A percentile compares a stretch with the other conserved stretches of the same genome.
Evolutionary conservation across 1,140 invertebrate genomes (phyloP).

Genomic region (Chrysoperla carnea): DNA sequence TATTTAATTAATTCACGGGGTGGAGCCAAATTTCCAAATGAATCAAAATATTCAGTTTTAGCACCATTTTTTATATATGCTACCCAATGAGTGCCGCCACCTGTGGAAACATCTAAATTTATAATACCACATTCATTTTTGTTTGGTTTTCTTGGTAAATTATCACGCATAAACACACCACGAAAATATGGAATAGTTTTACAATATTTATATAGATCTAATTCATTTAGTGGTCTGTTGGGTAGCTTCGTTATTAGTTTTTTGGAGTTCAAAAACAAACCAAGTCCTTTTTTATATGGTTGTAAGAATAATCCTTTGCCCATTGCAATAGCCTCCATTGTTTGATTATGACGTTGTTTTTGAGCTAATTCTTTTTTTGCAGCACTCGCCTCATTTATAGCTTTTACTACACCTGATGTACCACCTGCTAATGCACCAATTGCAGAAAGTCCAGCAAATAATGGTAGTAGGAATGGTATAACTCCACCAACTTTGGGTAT

Average conservation of each 20-base stretch:
- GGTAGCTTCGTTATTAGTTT: constrained; percentile 9
- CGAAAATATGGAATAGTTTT: constrained; percentile 14
- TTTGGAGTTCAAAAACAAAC: constrained; percentile 8
- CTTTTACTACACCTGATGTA: constrained; percentile 16
- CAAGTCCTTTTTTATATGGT: constrained; percentile 17
- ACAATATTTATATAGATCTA: constrained; percentile 11
- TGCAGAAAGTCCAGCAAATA: constrained; percentile 7
- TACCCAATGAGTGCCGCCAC: constrained; percentile 15
- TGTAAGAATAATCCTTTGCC: constrained; percentile 18
- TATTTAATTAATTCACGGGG: constrained; percentile 14
- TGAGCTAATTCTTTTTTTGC: constrained; percentile 15
- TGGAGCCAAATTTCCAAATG: constrained; percentile 16
- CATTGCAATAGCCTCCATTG: constrained; percentile 16
- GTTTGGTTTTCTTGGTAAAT: constrained; percentile 6
- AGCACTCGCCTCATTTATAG: constrained; percentile 14
- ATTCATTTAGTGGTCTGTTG: constrained; percentile 9
- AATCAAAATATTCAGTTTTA: constrained; percentile 11
- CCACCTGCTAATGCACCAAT: constrained; percentile 7
- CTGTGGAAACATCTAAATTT: constrained; percentile 10
- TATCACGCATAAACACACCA: constrained; percentile 17
- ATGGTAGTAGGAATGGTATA: constrained; percentile 4
- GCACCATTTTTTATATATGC: constrained; percentile 11
- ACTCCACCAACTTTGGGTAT: constrained; percentile 5
- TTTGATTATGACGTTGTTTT: constrained; percentile 15
- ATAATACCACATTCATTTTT: constrained; percentile 12